Evolutionary conservation across 2,888 invertebrate genomes (phyloP), one percentile per base, ranked within the genome.

Genomic region (Marasmarcha lunaedactyla): DNA sequence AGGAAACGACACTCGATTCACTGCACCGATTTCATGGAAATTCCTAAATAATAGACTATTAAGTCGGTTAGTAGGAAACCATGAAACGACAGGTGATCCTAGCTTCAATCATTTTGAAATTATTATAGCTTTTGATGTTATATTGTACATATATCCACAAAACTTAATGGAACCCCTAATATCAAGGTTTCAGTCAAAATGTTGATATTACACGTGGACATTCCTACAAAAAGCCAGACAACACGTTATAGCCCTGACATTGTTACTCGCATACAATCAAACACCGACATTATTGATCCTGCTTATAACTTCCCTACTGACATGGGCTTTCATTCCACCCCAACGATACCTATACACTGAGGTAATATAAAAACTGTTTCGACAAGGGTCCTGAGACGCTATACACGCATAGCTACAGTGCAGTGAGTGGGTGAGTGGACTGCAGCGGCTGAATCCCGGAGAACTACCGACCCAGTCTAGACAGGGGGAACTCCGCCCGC

Each of bases 381-480:
- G 68, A 67, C 67, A 67, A 74, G 76, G 73, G 76, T 67, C 68
- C 77, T 78, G 74, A 77, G 76, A 76, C 73, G 59, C 58, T 45
- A 53, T 63, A 65, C 62, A 57, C 50, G 55, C 57, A 59, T 65
- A 64, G 61, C 51, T 65, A 71, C 55, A 69, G 58, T 77, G 77
- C 78, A 74, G 69, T 72, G 78, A 78, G 79, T 79, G 78, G 78
- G 76, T 76, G 72, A 77, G 60, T 69, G 67, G 69, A 74, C 78
- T 81, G 81, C 81, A 79, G 77, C 67, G 71, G 59, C 73, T 77
- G 81, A 78, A 83, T 78, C 81, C 81, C 73, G 83, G 84, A 84
- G 79, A 83, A 83, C 84, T 84, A 81, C 79, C 84, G 83, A 84
- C 84, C 84, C 84, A 84, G 84, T 84, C 84, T 84, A 84, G 84